These are phyloP conservation scores for Scomber scombrus DNA, from an alignment of 2,113 vertebrate species.

Conservation along the genomic window DNA sequence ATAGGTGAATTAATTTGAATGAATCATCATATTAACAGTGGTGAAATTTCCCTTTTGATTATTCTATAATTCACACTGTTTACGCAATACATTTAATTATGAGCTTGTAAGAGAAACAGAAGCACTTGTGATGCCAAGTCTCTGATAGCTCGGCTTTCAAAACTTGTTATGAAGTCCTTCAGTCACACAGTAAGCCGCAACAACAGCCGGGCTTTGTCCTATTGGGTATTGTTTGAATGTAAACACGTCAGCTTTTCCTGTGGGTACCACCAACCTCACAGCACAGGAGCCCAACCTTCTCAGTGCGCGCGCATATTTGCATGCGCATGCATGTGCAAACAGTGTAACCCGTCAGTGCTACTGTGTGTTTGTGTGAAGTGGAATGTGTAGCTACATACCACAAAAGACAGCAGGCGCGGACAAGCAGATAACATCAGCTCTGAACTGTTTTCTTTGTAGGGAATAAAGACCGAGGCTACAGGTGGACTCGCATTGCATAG, in stretches of 20 bases:
- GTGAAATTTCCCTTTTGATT: conserved; percentile 1
- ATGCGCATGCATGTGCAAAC: conserved; percentile 9
- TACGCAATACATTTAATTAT: conserved; percentile 29
- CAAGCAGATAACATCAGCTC: conserved; percentile 47
- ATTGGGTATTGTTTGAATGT: conserved; percentile 66
- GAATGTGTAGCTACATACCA: conserved; percentile 51
- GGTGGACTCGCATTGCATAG: conserved; percentile 30
- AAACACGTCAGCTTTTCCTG: conserved; percentile 72
- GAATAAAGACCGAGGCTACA: conserved; percentile 40
- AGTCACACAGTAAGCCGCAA: conserved; percentile 30
- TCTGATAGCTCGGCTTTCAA: conserved; percentile 16
- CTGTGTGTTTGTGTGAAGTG: conserved; percentile 2
- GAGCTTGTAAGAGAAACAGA: conserved; percentile 14
- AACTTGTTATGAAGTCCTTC: conserved; percentile 48
- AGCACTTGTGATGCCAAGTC: not conserved
- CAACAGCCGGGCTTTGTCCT: conserved; percentile 53
- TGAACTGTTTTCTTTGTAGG: conserved; percentile 15
- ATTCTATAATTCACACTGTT: conserved; percentile 20
- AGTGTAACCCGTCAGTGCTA: conserved; percentile 1
- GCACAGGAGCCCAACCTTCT: conserved; percentile 19
- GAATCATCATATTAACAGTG: not conserved
- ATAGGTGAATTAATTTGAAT: no score
- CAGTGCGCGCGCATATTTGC: conserved; percentile 5
- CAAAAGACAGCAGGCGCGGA: conserved; percentile 49
- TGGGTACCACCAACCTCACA: conserved; percentile 34